Base-by-base conservation (phyloP, 1,140 invertebrate species). In the Acromyrmex charruanus region DNA sequence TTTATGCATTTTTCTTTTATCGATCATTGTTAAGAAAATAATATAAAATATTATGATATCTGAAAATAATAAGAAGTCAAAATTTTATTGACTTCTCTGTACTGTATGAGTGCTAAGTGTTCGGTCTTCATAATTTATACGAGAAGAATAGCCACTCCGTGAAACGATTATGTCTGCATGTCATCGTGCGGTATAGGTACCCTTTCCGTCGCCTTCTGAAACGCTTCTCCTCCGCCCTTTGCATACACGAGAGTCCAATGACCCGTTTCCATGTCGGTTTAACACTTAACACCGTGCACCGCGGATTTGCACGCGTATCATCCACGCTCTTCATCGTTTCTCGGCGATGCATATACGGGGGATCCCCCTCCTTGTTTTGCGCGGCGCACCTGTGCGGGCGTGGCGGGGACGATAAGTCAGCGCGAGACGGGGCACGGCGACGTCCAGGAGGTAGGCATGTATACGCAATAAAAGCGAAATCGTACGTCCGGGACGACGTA, bases 291-390 rank as follows among this genome's bases (percentile, higher is more conserved):
- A 87, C 74, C 44, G 79, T 35, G 58, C 72, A 80, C 85, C 72
- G 51, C 75, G 69, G 61, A 88, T 90, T 90, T 90, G 89, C 77
- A 88, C 88, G 74, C 85, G 86, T 87, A 90, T 90, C 80, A 90
- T 88, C 63, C 31, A 90, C 86, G 89, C 63, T 55, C 51, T 77
- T 87, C 80, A 44, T 35, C 68, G 88, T 80, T 80, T 51, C 72
- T 61, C 55, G 86, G 77, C 53, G 74, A 80, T 61, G 49, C 66
- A 69, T 16, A 6, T 39, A 69, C n/a, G 65, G 35, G 65, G 5
- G 31, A 66, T 66, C 9, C 16, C n/a, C 55, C 55, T 58, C 9
- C n/a, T 44, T 18, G 25, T 55, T n/a, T 55, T 58, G 79, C 66
- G 69, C 75, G 71, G 89, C 81, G 61, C 61, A 84, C 89, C 85